phyloP scores from a whole-genome alignment of 2,113 vertebrate species.

The Plotosus lineatus region DNA sequence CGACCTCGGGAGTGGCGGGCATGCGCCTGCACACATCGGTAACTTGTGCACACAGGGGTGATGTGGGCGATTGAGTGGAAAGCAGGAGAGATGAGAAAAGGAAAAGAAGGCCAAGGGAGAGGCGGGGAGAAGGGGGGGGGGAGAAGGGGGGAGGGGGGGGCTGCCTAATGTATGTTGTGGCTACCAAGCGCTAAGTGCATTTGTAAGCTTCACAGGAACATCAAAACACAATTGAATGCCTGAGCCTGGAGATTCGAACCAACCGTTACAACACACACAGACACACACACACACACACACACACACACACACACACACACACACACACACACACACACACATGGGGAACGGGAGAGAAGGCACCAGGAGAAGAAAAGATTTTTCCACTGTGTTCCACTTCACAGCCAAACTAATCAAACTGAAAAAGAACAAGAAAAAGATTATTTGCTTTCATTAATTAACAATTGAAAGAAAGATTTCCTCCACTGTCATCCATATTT shows the following conservation, averaged over 20 bases:
- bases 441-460: not conserved
- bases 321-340: not conserved
- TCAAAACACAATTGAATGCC: conserved; percentile 53
- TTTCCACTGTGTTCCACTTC: not conserved
- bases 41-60: conserved; percentile 41
- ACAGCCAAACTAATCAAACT: not conserved
- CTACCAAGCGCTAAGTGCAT: conserved; percentile 54
- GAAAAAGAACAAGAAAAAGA: not conserved
- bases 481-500: not conserved
- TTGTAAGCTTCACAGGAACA: conserved; percentile 56
- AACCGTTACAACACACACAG: conserved; percentile 8
- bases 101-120: conserved; percentile 32
- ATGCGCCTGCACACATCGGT: conserved; percentile 37
- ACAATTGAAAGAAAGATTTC: not conserved
- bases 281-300: not conserved
- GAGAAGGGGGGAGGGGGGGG: conserved; percentile 2
- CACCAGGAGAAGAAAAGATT: not conserved
- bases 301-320: conserved; percentile 1
- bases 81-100: conserved; percentile 47
- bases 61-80: conserved; percentile 53
- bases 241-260: conserved; percentile 39
- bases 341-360: not conserved
- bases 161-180: conserved; percentile 55
- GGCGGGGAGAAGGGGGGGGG: not conserved
- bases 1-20: conserved; percentile 44